Evolutionary conservation across 2,888 invertebrate species (phyloP).

Genomic region (Masnerella sp.): DNA sequence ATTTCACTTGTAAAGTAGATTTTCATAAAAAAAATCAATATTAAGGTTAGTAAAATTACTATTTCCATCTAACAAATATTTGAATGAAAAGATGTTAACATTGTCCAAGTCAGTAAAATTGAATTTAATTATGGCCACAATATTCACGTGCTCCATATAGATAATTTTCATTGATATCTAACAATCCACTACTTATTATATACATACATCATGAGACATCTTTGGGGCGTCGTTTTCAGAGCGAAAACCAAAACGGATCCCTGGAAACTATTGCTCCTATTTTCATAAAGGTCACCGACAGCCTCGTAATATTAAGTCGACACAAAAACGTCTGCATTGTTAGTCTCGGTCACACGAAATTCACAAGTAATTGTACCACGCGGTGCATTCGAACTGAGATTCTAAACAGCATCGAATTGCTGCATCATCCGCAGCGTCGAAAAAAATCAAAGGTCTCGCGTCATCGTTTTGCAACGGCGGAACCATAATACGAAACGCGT

Average conservation of each 20-base stretch:
- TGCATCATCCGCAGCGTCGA: conserved; percentile 51
- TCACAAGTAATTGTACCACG: conserved; percentile 61
- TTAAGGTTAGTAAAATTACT: no score
- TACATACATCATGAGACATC: conserved; percentile 37
- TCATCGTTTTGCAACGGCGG: conserved; percentile 45
- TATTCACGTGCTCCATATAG: conserved; percentile 32
- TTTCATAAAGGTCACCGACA: conserved; percentile 41
- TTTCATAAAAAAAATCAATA: no score
- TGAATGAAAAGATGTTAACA: no score
- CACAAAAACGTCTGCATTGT: conserved; percentile 52
- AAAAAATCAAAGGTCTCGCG: conserved; percentile 42
- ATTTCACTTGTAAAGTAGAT: no score
- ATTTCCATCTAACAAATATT: no score
- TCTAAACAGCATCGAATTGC: conserved; percentile 51
- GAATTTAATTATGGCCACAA: neutral
- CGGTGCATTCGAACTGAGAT: conserved; percentile 61
- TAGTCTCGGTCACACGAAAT: conserved; percentile 54
- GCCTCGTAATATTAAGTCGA: conserved; percentile 44
- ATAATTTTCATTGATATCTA: conserved; percentile 35
- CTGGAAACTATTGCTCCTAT: conserved; percentile 47
- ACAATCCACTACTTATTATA: conserved; percentile 28
- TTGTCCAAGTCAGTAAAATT: no score
- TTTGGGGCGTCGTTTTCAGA: conserved; percentile 39
- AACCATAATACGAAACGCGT: conserved; percentile 47
- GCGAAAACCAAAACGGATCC: conserved; percentile 11